Percentiles rank a stretch among this genome's conserved stretches.
phyloP scores from a whole-genome alignment of 2,888 invertebrate species.

The Beris chalybata region DNA sequence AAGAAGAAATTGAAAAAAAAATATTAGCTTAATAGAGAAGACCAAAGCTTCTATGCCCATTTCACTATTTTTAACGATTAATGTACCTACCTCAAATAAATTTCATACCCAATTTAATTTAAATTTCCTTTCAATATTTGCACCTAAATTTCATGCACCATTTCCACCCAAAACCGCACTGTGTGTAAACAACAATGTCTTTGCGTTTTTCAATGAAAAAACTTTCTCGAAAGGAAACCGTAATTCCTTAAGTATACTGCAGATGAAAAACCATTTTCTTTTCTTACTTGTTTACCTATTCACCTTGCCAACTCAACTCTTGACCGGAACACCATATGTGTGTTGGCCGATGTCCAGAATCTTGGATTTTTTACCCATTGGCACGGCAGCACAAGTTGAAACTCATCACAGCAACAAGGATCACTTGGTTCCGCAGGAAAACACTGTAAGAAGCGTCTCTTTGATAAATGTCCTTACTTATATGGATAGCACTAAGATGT shows the following conservation, averaged over 20 bases:
- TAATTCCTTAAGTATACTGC: conserved; percentile 3
- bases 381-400: neutral
- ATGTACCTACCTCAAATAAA: too few species aligned
- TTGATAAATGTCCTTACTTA: conserved; percentile 17
- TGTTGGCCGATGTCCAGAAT: conserved; percentile 16
- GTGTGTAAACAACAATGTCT: too few species aligned
- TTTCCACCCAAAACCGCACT: too few species aligned
- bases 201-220: too few species aligned
- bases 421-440: neutral
- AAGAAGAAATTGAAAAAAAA: too few species aligned
- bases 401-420: neutral
- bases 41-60: too few species aligned
- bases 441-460: neutral
- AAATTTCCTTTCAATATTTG: too few species aligned
- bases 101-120: too few species aligned
- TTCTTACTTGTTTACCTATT: conserved; percentile 16
- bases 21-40: too few species aligned
- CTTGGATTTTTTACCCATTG: neutral
- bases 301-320: conserved; percentile 25
- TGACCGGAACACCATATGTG: conserved; percentile 9
- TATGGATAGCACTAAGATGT: conserved; percentile 5
- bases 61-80: too few species aligned
- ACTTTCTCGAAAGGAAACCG: too few species aligned
- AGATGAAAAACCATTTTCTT: conserved; percentile 5
- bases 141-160: too few species aligned